Base-by-base conservation (phyloP, 2,113 vertebrate genomes). In the Hymenochirus boettgeri region DNA sequence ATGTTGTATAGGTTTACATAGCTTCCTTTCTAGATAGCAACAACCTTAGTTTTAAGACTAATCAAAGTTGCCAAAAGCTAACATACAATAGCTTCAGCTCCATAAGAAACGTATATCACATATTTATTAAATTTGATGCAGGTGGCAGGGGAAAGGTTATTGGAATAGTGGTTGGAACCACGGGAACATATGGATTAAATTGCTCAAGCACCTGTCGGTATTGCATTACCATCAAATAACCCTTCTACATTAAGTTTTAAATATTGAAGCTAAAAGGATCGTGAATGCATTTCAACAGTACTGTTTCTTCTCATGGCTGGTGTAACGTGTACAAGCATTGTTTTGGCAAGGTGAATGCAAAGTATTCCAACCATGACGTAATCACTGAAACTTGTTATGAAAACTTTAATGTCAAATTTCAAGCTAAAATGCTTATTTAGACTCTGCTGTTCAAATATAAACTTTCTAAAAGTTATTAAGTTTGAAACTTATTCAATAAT, bases 221-320 rank as follows among this genome's bases (percentile, higher is more conserved):
- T 35, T 25, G 17, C 23, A 25, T 33, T 35, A 26, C 26, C 22
- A 51, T 35, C 56, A 42, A 25, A 25, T 21, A 21, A 27, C 24
- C 22, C 22, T 53, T 35, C 46, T 23, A 45, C 46, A 7, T 57
- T 50, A 58, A 8, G 7, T 26, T 50, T 25, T 66, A 31, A 26
- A 48, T 27, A 21, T 66, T 39, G 22, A 10, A 39, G 45, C 45
- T 57, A 65, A 33, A 29, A 56, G 42, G 23, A 57, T 57, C 50
- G 53, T 22, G 29, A 48, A 50, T 17, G 33, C 33, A 50, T 61
- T 51, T 50, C 47, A 35, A 50, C 59, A 51, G 42, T 13, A 35
- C 64, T 66, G 64, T 39, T 66, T 58, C 64, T 58, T 66, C 57
- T 66, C 64, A 59, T 57, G 29, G 25, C 10, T 58, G 53, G 29